Conservation (phyloP, 2,113 vertebrate species). For the Microtus montanus region DNA sequence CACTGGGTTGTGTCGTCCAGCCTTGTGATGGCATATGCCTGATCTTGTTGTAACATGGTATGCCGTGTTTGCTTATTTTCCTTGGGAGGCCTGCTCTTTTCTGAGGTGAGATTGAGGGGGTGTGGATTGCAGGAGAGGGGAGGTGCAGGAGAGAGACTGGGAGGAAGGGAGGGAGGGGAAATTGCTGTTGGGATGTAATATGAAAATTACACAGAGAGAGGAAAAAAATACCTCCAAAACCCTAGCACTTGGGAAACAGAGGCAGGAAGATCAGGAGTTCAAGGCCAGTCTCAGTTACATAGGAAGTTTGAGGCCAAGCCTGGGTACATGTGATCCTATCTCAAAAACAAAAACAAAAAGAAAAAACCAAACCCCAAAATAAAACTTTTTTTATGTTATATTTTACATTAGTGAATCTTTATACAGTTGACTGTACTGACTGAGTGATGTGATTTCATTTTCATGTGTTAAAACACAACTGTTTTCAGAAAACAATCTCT, state of each 20-base stretch:
- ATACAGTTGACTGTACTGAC: background rate
- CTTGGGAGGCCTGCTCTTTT: background rate
- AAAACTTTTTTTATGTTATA: background rate
- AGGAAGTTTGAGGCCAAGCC: background rate
- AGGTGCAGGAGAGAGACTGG: background rate
- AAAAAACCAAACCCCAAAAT: background rate
- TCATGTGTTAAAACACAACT: background rate
- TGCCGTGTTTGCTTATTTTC: background rate
- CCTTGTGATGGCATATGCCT: background rate
- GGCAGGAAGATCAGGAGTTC: background rate
- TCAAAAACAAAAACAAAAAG: background rate
- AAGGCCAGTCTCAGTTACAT: background rate
- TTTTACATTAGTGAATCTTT: slow-evolving; percentile 40
- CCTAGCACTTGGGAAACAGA: background rate
- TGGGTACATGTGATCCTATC: background rate
- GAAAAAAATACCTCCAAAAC: too few species aligned
- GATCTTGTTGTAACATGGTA: background rate
- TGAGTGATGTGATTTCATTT: background rate
- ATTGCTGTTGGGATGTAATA: background rate
- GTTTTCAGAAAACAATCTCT: background rate
- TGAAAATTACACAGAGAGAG: too few species aligned
- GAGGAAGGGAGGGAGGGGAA: background rate
- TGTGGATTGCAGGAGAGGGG: background rate
- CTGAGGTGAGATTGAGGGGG: background rate
- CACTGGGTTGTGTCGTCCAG: background rate